Evolutionary conservation across 1,140 invertebrate species (phyloP).

Genomic region (Dreissena polymorpha): DNA sequence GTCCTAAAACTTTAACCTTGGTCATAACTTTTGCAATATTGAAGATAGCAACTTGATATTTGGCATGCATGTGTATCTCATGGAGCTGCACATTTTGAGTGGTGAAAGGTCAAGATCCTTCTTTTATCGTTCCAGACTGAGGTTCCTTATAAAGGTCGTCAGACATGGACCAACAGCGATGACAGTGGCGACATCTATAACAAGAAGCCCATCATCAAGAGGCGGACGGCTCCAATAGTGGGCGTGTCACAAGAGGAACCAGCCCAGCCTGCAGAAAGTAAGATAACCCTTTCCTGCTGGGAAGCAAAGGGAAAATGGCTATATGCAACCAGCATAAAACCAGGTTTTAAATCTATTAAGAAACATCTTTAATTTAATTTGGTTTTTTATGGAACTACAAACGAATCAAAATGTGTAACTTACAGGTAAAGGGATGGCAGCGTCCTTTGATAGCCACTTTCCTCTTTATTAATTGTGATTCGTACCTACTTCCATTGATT

Average conservation of each 20-base stretch:
- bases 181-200: slow-evolving; percentile 45
- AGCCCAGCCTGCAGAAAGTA: slow-evolving; percentile 12
- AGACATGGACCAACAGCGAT: slow-evolving; percentile 51
- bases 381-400: no score
- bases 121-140: slow-evolving; percentile 25
- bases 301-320: not conserved
- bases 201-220: slow-evolving; percentile 49
- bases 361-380: no score
- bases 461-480: no score
- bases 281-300: not conserved
- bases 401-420: no score
- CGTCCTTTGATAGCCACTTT: no score
- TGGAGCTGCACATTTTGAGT: not conserved
- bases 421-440: no score
- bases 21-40: no score
- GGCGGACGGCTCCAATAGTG: slow-evolving; percentile 32
- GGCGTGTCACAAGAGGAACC: slow-evolving; percentile 15
- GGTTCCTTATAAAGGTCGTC: slow-evolving; percentile 44
- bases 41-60: no score
- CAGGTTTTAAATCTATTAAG: not conserved
- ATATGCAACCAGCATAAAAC: not conserved
- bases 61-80: no score
- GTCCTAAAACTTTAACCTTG: no score
- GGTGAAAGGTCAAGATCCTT: not conserved
- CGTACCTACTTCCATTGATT: no score